These are phyloP conservation scores for Rhadina sibilatrix DNA, from an alignment of 2,113 vertebrate genomes.

Conservation along the genomic window DNA sequence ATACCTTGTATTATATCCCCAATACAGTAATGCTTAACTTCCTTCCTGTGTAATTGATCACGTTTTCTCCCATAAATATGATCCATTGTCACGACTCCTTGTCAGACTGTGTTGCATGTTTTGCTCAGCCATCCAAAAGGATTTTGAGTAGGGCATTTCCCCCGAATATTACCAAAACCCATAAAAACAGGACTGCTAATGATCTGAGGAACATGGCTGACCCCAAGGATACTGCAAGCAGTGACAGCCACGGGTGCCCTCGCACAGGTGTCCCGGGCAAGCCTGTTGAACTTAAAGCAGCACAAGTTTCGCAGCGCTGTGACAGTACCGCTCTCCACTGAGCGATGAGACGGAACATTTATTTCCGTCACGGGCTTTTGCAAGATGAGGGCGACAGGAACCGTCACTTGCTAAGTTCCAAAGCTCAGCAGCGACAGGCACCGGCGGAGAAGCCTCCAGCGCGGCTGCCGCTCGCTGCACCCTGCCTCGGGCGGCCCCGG, in stretches of 20 bases:
- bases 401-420: background rate
- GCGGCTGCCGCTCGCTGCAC: background rate
- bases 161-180: background rate
- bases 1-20: background rate
- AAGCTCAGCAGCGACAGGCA: background rate
- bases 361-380: background rate
- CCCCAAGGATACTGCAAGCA: background rate
- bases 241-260: fast-evolving
- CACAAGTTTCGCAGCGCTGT: background rate
- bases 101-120: fast-evolving
- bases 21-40: background rate
- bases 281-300: background rate
- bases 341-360: background rate
- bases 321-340: background rate
- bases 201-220: background rate
- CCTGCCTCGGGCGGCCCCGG: background rate
- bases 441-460: background rate
- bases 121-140: background rate
- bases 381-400: background rate
- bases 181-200: background rate
- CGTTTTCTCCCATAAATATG: background rate
- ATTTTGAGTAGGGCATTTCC: background rate
- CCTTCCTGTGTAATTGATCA: background rate
- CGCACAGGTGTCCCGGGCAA: background rate
- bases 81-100: background rate